Conservation (phyloP, 1,140 invertebrate genomes). For the Dufourea novaeangliae region DNA sequence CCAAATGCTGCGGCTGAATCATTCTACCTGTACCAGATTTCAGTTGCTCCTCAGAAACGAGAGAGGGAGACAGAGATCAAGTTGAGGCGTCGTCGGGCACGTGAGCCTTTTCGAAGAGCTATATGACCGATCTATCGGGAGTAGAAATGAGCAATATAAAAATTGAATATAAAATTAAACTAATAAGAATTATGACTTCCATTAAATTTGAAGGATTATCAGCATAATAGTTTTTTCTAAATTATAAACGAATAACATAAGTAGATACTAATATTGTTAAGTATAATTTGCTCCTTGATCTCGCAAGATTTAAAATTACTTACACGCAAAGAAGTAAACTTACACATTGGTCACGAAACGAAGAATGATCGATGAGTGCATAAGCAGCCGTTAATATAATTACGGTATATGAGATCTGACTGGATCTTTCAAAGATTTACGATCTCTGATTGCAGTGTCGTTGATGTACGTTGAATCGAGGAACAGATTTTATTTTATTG, state of each 20-base stretch:
- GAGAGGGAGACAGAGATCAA: not conserved
- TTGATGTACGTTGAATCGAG: not conserved
- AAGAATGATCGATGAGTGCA: slow-evolving; percentile 2
- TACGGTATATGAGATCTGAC: not conserved
- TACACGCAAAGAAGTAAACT: not conserved
- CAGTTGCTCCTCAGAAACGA: not conserved
- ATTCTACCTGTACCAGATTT: slow-evolving; percentile 45
- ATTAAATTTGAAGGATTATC: too few species aligned
- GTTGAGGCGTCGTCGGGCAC: slow-evolving; percentile 16
- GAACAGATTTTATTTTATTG: not conserved
- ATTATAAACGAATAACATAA: too few species aligned
- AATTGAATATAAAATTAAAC: too few species aligned
- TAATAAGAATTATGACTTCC: too few species aligned
- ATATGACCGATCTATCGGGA: not conserved
- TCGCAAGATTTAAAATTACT: too few species aligned
- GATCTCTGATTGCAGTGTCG: not conserved
- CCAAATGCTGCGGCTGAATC: slow-evolving; percentile 44
- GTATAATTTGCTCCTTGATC: too few species aligned
- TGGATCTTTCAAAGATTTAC: slow-evolving; percentile 7
- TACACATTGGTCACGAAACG: not conserved
- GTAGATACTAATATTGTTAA: too few species aligned
- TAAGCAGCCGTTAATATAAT: slow-evolving; percentile 3
- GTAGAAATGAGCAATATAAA: too few species aligned
- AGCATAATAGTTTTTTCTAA: too few species aligned
- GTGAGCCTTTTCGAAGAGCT: slow-evolving; percentile 23